phyloP scores from a whole-genome alignment of 2,888 invertebrate species.

The Syrphus vitripennis region DNA sequence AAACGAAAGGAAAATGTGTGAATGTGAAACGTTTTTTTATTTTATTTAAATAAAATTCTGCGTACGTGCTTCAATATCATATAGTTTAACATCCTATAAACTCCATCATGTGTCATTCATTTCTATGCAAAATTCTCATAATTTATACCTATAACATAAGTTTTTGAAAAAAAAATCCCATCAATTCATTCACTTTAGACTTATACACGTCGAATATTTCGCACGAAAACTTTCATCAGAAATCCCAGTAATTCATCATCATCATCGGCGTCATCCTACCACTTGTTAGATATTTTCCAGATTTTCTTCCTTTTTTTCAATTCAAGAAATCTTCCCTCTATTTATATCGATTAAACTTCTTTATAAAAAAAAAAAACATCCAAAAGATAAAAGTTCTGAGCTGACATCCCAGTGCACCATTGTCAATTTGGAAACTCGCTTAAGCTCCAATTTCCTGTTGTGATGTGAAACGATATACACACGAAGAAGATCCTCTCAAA shows the following conservation, averaged over 20 bases:
- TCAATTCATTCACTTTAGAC: neutral
- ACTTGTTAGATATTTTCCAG: neutral
- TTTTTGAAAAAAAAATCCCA: neutral
- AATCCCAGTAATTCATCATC: conserved; percentile 3
- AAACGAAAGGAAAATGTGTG: neutral
- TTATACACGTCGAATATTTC: neutral
- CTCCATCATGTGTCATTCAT: neutral
- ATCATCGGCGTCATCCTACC: neutral
- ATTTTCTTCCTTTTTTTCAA: neutral
- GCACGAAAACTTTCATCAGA: neutral
- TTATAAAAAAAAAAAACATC: no score
- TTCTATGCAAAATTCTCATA: neutral
- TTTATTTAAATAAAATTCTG: neutral
- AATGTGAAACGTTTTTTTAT: neutral
- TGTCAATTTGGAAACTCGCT: conserved; percentile 8
- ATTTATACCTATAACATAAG: neutral
- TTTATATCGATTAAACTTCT: neutral
- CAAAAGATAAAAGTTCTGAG: neutral
- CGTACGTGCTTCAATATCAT: neutral
- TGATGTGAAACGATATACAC: neutral
- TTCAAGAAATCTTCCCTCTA: neutral
- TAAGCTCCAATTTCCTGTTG: conserved; percentile 2
- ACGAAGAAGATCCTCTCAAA: neutral
- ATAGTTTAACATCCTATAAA: neutral
- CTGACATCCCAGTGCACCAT: neutral